These are phyloP conservation scores for Lathamus discolor DNA, from an alignment of 2,113 vertebrate genomes.

Conservation along the genomic window DNA sequence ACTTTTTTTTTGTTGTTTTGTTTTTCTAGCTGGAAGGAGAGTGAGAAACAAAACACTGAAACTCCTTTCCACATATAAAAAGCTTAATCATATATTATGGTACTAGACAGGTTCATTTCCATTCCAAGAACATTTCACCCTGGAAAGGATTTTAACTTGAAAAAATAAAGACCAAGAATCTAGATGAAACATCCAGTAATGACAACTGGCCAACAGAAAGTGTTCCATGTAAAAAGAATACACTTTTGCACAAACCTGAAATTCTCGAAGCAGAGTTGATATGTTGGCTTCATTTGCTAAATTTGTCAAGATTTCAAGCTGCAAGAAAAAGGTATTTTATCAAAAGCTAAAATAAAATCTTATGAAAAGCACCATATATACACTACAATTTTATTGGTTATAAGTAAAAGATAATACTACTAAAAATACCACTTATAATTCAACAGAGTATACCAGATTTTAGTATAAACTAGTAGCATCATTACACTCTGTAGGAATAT, in stretches of 20 bases:
- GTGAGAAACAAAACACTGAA: background rate
- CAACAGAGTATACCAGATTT: background rate
- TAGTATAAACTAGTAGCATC: background rate
- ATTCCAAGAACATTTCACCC: background rate
- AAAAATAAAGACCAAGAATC: background rate
- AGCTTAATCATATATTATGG: background rate
- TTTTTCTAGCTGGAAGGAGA: background rate
- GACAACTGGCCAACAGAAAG: background rate
- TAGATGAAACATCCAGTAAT: background rate
- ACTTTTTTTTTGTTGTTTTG: background rate
- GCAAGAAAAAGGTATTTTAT: slow-evolving; percentile 5
- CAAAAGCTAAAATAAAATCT: background rate
- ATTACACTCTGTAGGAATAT: background rate
- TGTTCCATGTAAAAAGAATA: background rate
- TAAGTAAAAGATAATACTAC: background rate
- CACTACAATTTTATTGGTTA: background rate
- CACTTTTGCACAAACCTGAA: slow-evolving; percentile 82
- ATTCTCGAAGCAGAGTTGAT: slow-evolving; percentile 93
- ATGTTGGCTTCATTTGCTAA: slow-evolving; percentile 95
- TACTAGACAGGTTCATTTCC: background rate
- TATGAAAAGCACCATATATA: background rate
- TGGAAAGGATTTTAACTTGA: background rate
- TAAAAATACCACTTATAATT: background rate
- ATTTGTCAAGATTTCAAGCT: slow-evolving; percentile 98
- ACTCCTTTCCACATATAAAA: background rate